phyloP scores from a whole-genome alignment of 2,113 vertebrate genomes.

The Oreochromis aureus region DNA sequence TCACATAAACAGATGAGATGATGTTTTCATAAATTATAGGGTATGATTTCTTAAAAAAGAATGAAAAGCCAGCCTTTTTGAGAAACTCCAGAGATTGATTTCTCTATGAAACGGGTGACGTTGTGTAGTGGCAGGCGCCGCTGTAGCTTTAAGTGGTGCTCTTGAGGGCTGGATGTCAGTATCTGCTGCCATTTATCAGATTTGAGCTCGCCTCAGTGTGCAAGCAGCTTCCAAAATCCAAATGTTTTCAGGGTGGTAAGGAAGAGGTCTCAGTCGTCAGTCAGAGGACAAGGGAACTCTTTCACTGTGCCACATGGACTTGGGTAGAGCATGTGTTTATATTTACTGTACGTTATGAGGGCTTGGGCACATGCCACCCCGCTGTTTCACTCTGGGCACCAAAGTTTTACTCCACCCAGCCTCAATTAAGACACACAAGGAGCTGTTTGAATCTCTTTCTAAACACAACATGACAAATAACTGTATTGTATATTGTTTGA shows the following conservation, averaged over 20 bases:
- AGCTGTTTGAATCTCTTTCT: conserved; percentile 62
- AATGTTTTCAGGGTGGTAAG: conserved; percentile 23
- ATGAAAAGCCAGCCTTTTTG: background rate
- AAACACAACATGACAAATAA: conserved; percentile 58
- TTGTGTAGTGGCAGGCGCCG: background rate
- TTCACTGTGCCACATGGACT: conserved; percentile 43
- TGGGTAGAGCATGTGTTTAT: conserved; percentile 65
- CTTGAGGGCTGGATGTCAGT: background rate
- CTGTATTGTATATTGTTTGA: conserved; percentile 44
- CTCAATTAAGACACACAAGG: conserved; percentile 69
- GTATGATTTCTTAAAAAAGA: background rate
- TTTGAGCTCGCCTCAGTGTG: background rate
- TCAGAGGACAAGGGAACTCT: conserved; percentile 52
- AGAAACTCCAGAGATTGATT: background rate
- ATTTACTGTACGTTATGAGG: conserved; percentile 66
- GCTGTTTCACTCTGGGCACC: conserved; percentile 55
- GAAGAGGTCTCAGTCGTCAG: conserved; percentile 22
- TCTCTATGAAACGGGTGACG: background rate
- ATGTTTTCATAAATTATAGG: conserved; percentile 30
- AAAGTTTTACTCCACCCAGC: conserved; percentile 46
- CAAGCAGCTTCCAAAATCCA: background rate
- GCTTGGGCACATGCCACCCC: conserved; percentile 41
- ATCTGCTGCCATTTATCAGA: background rate
- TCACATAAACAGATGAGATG: conserved; percentile 27
- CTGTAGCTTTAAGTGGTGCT: background rate